Base-by-base conservation (phyloP, 2,888 invertebrate genomes). In the Ecdyonurus torrentis region DNA sequence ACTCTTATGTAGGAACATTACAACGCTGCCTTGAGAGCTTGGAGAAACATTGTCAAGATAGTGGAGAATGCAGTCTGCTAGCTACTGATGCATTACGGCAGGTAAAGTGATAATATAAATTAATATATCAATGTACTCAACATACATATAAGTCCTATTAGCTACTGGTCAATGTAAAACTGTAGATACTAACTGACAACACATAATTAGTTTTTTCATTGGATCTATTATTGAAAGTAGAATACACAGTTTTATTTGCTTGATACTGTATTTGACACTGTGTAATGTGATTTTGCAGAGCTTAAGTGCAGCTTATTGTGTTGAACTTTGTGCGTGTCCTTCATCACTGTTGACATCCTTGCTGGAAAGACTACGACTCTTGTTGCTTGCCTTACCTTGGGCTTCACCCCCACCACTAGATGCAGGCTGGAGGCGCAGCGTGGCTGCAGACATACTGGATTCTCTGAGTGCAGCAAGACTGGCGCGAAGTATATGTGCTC, bases 1-100 rank as follows among this genome's bases (percentile, higher is more conserved):
- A 91, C 67, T 86, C 86, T 1, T 91, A 89, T 70, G 84, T 90
- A 52, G 91, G 91, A 1, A 91, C 91, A 0, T 73, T 92, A 53
- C 86, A 90, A 69, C 79, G 92, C 72, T 91, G 86, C 71, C 72
- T 87, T 61, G 77, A 81, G 67, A 85, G 82, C 68, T 73, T 87
- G 24, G 86, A 86, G 70, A 79, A 78, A 68, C 78, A 76, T 66
- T 81, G 77, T 66, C 67, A 67, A 20, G 81, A 81, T 24, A 72
- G 77, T 20, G 55, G 22, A 22, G 79, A 80, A 2, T 77, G 79
- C 5, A 78, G 79, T 69, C 70, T 78, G 37, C 75, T 80, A 64
- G 85, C 86, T 1, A 84, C 85, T 63, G 84, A 84, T 70, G 89
- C 91, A 0, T 79, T 90, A 67, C 83, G 86, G 70, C 85, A 87